A percentile compares a stretch with the other conserved stretches of the same genome.
These are phyloP conservation scores for Eremophila alpestris DNA, from an alignment of 2,797 vertebrate species.

Conservation along the genomic window DNA sequence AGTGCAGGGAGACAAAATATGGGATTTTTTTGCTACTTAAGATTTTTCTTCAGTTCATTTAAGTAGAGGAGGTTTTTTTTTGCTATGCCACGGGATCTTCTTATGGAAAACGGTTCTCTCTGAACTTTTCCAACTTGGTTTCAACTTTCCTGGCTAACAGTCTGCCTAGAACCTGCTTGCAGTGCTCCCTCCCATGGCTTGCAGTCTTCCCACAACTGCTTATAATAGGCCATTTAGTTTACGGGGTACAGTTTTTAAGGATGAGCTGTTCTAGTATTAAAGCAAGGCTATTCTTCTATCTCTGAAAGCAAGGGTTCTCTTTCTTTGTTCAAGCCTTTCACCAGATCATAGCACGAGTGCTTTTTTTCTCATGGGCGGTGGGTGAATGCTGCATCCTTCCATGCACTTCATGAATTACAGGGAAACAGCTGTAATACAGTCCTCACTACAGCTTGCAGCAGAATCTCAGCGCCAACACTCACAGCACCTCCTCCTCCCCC, in stretches of 20 bases:
- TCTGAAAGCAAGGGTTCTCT: not conserved
- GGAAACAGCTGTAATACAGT: not conserved
- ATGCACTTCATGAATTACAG: not conserved
- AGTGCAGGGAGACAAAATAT: not conserved
- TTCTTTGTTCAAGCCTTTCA: not conserved
- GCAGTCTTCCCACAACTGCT: not conserved
- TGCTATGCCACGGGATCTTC: not conserved
- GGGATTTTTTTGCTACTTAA: not conserved
- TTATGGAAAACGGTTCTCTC: not conserved
- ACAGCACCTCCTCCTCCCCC: no score
- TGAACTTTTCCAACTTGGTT: not conserved
- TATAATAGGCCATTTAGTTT: not conserved
- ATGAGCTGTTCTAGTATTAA: not conserved
- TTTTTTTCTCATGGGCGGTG: not conserved
- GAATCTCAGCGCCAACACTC: fast-evolving
- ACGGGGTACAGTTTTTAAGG: not conserved
- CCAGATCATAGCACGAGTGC: not conserved
- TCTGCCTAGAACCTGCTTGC: fast-evolving
- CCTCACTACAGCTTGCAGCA: no score
- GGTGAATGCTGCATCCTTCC: no score
- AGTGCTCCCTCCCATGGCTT: not conserved
- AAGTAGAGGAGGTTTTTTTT: not conserved
- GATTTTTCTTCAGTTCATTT: not conserved
- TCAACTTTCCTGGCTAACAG: not conserved
- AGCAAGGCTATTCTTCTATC: not conserved